Percentiles rank a stretch among this genome's conserved stretches.
Evolutionary conservation across 2,888 invertebrate genomes (phyloP).

Genomic region (Drosophila helvetica): DNA sequence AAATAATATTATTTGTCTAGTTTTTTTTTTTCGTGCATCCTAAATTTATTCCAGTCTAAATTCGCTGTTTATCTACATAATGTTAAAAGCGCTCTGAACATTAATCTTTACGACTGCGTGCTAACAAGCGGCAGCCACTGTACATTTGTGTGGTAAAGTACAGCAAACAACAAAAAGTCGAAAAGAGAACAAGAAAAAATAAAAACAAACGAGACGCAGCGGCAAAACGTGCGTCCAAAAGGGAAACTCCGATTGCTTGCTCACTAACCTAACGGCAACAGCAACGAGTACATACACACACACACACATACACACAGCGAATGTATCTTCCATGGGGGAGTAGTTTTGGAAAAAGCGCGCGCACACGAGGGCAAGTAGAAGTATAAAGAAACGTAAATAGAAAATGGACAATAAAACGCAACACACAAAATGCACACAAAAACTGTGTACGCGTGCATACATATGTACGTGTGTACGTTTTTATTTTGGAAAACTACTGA

Average conservation of each 20-base stretch:
- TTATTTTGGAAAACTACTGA: constrained; percentile 65
- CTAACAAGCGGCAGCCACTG: constrained; percentile 15
- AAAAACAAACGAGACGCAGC: constrained; percentile 78
- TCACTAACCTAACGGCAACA: constrained; percentile 50
- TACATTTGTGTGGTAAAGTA: constrained; percentile 69
- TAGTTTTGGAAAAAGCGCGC: constrained; percentile 67
- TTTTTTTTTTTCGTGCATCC: background rate
- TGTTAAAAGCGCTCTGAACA: background rate
- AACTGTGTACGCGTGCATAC: constrained; percentile 7
- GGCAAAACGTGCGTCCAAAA: constrained; percentile 66
- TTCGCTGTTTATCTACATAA: no score
- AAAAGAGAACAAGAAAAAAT: constrained; percentile 75
- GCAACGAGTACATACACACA: constrained; percentile 38
- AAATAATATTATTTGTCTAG: background rate
- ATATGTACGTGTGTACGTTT: constrained; percentile 11
- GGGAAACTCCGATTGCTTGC: constrained; percentile 54
- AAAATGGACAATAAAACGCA: constrained; percentile 36
- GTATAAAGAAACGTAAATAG: constrained; percentile 53
- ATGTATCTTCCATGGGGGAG: constrained; percentile 19
- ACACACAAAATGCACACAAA: constrained; percentile 41
- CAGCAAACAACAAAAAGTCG: constrained; percentile 81
- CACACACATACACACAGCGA: constrained; percentile 10
- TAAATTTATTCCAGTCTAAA: no score
- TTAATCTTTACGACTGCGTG: background rate
- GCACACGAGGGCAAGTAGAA: constrained; percentile 70